phyloP scores from a whole-genome alignment of 2,888 invertebrate genomes.

The Dicyrtomina minuta region DNA sequence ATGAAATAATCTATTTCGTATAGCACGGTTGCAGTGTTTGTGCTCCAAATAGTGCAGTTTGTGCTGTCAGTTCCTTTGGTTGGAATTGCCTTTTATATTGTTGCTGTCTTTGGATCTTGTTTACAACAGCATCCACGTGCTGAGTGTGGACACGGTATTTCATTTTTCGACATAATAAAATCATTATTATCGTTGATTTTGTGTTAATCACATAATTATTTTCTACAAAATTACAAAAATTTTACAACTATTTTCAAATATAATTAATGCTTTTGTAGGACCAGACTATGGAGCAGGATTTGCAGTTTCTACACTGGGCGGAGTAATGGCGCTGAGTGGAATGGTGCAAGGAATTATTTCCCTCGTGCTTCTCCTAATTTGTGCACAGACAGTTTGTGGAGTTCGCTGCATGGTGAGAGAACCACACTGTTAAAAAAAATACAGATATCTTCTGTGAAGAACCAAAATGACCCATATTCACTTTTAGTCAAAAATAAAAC shows the following conservation, averaged over 20 bases:
- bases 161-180: no score
- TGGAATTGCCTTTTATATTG: slow-evolving; percentile 48
- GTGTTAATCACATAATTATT: background rate
- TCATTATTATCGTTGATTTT: slow-evolving; percentile 5
- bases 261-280: no score
- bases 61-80: slow-evolving; percentile 48
- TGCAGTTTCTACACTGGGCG: slow-evolving; percentile 45
- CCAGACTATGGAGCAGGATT: slow-evolving; percentile 34
- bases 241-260: no score
- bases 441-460: no score
- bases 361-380: slow-evolving; percentile 49
- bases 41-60: slow-evolving; percentile 50
- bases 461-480: no score
- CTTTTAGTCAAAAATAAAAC: no score
- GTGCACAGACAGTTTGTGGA: slow-evolving; percentile 50
- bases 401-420: slow-evolving; percentile 50
- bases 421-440: no score
- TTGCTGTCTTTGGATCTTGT: slow-evolving; percentile 51
- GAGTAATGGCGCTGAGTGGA: slow-evolving; percentile 48
- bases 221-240: no score
- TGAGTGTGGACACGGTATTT: slow-evolving; percentile 42
- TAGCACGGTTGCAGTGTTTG: slow-evolving; percentile 49
- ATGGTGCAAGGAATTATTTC: slow-evolving; percentile 48
- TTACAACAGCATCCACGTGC: slow-evolving; percentile 42
- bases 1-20: no score